A percentile compares a stretch with the other conserved stretches of the same genome.
These are phyloP conservation scores for Portevinia maculata DNA, from an alignment of 2,888 invertebrate species.

Conservation along the genomic window DNA sequence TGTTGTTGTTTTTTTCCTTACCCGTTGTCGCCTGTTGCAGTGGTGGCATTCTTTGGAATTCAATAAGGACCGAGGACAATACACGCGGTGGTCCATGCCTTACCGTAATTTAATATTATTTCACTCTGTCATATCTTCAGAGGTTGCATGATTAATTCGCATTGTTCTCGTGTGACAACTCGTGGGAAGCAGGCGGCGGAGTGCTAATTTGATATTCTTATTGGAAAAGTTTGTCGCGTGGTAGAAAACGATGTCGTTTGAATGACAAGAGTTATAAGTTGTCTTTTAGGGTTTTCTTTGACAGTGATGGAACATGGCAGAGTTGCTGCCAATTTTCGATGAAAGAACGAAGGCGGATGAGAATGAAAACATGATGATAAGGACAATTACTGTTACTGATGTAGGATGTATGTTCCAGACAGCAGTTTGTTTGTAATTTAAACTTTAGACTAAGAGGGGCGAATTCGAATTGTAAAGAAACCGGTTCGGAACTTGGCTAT, in stretches of 20 bases:
- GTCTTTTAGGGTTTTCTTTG: not conserved
- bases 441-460: too few species aligned
- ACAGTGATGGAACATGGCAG: conserved; percentile 18
- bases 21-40: conserved; percentile 7
- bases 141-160: conserved; percentile 68
- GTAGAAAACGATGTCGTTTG: conserved; percentile 26
- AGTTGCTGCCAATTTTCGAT: not conserved
- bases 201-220: conserved; percentile 55
- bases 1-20: conserved; percentile 29
- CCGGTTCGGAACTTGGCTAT: too few species aligned
- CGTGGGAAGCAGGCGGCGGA: not conserved
- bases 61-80: conserved; percentile 50
- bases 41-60: conserved; percentile 42
- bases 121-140: conserved; percentile 61
- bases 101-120: conserved; percentile 66
- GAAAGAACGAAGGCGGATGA: too few species aligned
- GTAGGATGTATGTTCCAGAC: too few species aligned
- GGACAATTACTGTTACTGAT: too few species aligned
- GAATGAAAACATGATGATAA: too few species aligned
- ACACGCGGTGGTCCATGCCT: conserved; percentile 33
- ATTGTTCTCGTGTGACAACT: conserved; percentile 58
- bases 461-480: too few species aligned
- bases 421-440: too few species aligned
- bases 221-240: conserved; percentile 51
- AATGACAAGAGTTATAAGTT: conserved; percentile 33